These are phyloP conservation scores for Eulemur coronatus DNA, from an alignment of 2,797 vertebrate species.

Conservation along the genomic window DNA sequence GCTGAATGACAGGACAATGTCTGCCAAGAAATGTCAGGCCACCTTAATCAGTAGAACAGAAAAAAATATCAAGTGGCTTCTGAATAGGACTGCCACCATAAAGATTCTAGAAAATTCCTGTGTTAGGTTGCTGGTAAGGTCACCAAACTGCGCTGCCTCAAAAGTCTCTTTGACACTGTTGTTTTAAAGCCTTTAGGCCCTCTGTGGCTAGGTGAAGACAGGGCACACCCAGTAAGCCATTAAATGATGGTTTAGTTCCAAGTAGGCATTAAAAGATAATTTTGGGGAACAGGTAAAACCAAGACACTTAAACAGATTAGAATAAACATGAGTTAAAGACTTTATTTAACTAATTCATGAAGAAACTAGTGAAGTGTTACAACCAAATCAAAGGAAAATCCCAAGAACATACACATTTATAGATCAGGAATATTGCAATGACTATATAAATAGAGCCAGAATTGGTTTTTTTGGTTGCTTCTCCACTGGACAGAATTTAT, in stretches of 20 bases:
- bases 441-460: background rate
- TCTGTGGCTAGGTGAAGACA: background rate
- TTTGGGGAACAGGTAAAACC: constrained; percentile 29
- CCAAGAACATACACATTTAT: background rate
- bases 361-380: background rate
- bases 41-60: background rate
- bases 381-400: background rate
- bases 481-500: background rate
- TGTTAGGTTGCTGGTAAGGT: background rate
- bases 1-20: background rate
- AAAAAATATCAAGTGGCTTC: background rate
- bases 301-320: background rate
- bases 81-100: background rate
- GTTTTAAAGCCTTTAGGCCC: background rate
- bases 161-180: background rate
- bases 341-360: constrained; percentile 35
- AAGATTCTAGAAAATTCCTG: background rate
- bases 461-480: background rate
- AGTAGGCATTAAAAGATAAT: background rate
- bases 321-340: background rate
- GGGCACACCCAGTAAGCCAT: background rate
- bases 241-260: background rate
- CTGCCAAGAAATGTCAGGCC: background rate
- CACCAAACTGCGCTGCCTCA: background rate
- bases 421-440: background rate